A percentile compares a stretch with the other conserved stretches of the same genome.
Evolutionary conservation across 2,113 vertebrate genomes (phyloP).

Genomic region (Mus spicilegus): DNA sequence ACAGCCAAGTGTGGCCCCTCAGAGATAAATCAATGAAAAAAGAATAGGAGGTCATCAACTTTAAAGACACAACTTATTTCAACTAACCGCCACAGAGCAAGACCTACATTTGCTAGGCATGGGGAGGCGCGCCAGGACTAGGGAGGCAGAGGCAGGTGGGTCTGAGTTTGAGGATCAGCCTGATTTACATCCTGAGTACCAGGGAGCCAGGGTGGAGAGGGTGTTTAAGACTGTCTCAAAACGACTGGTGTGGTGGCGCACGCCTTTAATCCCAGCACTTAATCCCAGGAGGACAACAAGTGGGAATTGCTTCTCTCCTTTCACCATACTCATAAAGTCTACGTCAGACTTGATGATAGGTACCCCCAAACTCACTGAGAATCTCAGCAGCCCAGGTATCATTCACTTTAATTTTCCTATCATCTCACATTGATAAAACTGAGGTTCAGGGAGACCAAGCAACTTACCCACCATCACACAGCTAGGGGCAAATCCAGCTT

Average conservation of each 20-base stretch:
- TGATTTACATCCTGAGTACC: neutral
- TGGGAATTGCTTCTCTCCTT: neutral
- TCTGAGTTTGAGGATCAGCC: neutral
- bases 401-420: conserved; percentile 12
- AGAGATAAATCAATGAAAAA: conserved; percentile 19
- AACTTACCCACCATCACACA: neutral
- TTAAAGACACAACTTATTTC: conserved; percentile 36
- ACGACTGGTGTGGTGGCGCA: neutral
- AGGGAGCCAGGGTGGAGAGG: neutral
- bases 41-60: conserved; percentile 31
- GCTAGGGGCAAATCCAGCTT: conserved; percentile 18
- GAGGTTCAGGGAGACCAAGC: neutral
- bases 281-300: neutral
- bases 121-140: neutral
- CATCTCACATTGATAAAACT: conserved; percentile 40
- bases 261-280: too few relatives aligned
- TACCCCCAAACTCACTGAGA: neutral
- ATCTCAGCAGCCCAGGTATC: neutral
- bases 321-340: too few relatives aligned
- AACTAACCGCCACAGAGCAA: conserved; percentile 19
- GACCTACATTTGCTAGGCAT: neutral
- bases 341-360: neutral
- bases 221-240: neutral
- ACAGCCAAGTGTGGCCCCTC: neutral
- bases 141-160: neutral